A percentile compares a stretch with the other conserved stretches of the same genome.
Evolutionary conservation across 2,888 invertebrate species (phyloP).

Genomic region (Nymphalis urticae): DNA sequence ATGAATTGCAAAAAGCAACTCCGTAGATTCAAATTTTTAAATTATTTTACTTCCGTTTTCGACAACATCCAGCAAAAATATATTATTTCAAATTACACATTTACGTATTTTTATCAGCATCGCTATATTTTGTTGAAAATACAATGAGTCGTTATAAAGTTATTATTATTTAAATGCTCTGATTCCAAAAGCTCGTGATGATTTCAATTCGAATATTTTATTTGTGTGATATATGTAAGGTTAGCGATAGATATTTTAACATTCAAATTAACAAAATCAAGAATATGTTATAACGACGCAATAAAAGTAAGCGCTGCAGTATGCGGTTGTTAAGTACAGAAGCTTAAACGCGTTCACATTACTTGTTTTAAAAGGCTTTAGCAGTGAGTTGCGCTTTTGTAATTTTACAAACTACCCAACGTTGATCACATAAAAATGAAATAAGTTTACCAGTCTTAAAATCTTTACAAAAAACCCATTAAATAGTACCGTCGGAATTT

Average conservation of each 20-base stretch:
- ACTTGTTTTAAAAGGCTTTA: slow-evolving; percentile 15
- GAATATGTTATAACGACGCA: slow-evolving; percentile 9
- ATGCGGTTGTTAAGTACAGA: slow-evolving; percentile 13
- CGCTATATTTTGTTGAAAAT: too few relatives aligned
- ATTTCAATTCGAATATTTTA: too few relatives aligned
- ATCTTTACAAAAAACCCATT: background rate
- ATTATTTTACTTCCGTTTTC: slow-evolving; percentile 6
- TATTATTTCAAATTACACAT: background rate
- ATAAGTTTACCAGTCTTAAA: slow-evolving; percentile 4
- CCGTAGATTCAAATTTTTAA: slow-evolving; percentile 1
- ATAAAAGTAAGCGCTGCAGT: slow-evolving; percentile 21
- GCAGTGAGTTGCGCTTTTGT: slow-evolving; percentile 8
- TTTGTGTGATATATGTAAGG: too few relatives aligned
- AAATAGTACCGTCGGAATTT: background rate
- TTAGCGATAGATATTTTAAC: background rate
- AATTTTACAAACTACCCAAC: background rate
- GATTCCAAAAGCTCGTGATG: too few relatives aligned
- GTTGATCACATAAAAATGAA: slow-evolving; percentile 6
- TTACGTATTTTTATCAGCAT: background rate
- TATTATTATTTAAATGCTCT: too few relatives aligned
- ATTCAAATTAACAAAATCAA: slow-evolving; percentile 11
- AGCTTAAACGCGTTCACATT: slow-evolving; percentile 20
- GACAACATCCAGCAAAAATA: background rate
- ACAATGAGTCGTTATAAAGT: too few relatives aligned
- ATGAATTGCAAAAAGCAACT: slow-evolving; percentile 60